Evolutionary conservation across 64 coral and sea anemone genomes (phyloP).

Genomic region (Porites lutea): DNA sequence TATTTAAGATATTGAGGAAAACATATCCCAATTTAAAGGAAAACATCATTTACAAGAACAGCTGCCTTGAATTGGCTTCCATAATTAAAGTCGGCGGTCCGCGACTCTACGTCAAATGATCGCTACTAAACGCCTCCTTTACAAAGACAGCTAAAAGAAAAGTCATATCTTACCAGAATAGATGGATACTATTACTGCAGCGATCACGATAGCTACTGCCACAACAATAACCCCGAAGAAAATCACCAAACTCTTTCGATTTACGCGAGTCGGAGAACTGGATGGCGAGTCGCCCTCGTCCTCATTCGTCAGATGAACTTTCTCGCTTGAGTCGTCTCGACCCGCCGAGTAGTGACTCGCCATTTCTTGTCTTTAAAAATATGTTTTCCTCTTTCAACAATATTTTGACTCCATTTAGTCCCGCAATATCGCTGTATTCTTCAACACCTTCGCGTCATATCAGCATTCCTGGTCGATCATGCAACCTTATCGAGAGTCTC

Average conservation of each 20-base stretch:
- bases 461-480: not conserved
- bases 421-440: not conserved
- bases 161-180: slow-evolving; percentile 67
- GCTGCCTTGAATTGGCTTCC: not conserved
- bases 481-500: not conserved
- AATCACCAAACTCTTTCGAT: slow-evolving; percentile 56
- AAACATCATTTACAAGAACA: not conserved
- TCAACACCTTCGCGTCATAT: not conserved
- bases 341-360: not conserved
- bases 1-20: not conserved
- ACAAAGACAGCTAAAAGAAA: not conserved
- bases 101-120: not conserved
- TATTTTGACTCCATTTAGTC: not conserved
- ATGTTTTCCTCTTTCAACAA: not conserved
- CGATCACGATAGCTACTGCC: slow-evolving; percentile 49
- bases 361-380: slow-evolving; percentile 3
- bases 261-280: not conserved
- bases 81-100: not conserved
- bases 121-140: not conserved
- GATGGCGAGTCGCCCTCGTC: not conserved
- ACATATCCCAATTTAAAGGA: not conserved
- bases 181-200: slow-evolving; percentile 55
- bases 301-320: slow-evolving; percentile 16
- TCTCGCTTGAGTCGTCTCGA: not conserved
- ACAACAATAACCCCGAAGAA: slow-evolving; percentile 67